Percentiles rank a stretch among this genome's conserved stretches.
Conservation (phyloP, 1,140 invertebrate species). For the Venustaconcha ellipsiformis region DNA sequence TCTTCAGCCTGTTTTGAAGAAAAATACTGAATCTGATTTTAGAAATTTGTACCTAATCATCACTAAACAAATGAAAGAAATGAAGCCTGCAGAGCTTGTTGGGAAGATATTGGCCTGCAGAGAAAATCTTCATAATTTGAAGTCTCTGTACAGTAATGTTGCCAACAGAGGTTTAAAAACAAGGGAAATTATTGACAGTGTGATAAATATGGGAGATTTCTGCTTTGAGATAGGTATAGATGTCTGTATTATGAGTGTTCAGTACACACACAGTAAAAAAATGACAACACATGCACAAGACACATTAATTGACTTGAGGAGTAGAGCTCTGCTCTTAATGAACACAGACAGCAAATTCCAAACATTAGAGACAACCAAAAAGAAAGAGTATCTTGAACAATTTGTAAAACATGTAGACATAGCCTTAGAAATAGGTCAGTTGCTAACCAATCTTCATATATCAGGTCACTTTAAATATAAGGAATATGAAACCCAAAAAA, state of each 20-base stretch:
- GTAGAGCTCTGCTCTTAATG: neutral
- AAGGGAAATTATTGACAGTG: conserved; percentile 29
- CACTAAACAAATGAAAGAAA: conserved; percentile 1
- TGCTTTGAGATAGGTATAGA: conserved; percentile 4
- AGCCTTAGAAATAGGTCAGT: conserved; percentile 8
- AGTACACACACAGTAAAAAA: conserved; percentile 7
- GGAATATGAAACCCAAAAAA: neutral
- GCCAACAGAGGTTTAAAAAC: conserved; percentile 36
- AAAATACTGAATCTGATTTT: neutral
- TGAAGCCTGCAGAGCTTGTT: conserved; percentile 10
- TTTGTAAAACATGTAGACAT: conserved; percentile 26
- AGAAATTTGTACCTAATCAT: conserved; percentile 1
- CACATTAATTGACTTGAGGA: conserved; percentile 27
- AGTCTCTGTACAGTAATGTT: conserved; percentile 32
- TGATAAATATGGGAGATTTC: conserved; percentile 3
- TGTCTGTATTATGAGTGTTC: neutral
- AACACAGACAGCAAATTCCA: too few relatives aligned
- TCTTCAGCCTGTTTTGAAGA: conserved; percentile 11
- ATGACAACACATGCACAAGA: neutral
- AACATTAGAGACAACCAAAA: too few relatives aligned
- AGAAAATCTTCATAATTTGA: conserved; percentile 31
- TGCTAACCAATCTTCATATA: conserved; percentile 6
- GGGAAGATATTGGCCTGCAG: conserved; percentile 24
- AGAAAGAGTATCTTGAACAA: conserved; percentile 11
- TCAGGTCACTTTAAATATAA: conserved; percentile 24